Base-by-base conservation (phyloP, 2,888 invertebrate genomes). In the Xanthia togata region DNA sequence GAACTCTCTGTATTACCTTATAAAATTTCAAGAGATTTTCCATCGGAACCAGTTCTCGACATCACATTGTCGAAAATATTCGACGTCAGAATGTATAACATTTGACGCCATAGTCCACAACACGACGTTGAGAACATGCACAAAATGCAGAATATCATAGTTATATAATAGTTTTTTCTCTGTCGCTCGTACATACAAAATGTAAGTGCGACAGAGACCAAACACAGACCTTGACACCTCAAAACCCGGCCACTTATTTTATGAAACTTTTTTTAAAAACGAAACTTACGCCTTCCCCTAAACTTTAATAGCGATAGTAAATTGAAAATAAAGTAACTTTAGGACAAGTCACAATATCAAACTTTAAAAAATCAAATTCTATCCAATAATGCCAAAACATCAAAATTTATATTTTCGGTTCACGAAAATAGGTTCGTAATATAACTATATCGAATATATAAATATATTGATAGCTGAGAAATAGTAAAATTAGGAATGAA, bases 311-410 rank as follows among this genome's bases (percentile, higher is more conserved):
- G 91, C 92, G 88, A 93, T 90, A 92, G 90, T 91, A 89, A 89
- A 90, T 91, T 90, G 86, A 90, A 93, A 93, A 92, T 90, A 88
- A 90, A 91, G 90, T 91, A 90, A 90, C 85, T 89, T 93, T 91
- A 91, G 89, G 92, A 94, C 93, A 92, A 93, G 89, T 93, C 92
- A 94, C 94, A 92, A 94, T 95, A 94, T 94, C 92, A 93, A 94
- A 94, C 90, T 89, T 93, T 93, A 90, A 92, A 90, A 92, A 94
- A 93, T 93, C 91, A 86, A 83, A 84, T 80, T 73, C 81, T 82
- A 81, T 89, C 82, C 91, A 89, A 87, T 88, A 90, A 89, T 88
- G 86, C 91, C 87, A 92, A 93, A 93, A 93, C 91, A 92, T 91
- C 91, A 88, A 92, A 91, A 92, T 85, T 74, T 83, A 72, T 63